These are phyloP conservation scores for Formica selysi DNA, from an alignment of 1,140 invertebrate genomes.

Conservation along the genomic window DNA sequence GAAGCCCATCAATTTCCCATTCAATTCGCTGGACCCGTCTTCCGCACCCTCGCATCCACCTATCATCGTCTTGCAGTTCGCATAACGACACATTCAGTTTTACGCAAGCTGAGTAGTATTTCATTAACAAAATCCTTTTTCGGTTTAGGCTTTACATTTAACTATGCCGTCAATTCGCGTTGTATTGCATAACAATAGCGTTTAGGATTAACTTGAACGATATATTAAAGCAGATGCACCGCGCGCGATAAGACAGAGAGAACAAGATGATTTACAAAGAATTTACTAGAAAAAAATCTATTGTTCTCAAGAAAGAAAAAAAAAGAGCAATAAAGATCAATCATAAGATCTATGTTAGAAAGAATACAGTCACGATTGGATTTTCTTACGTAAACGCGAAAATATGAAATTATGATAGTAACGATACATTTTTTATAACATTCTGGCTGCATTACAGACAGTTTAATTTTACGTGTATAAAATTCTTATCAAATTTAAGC, in stretches of 20 bases:
- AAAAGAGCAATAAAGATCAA: not conserved
- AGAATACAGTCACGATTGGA: not conserved
- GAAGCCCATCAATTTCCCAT: slow-evolving; percentile 81
- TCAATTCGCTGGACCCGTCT: slow-evolving; percentile 75
- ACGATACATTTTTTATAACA: not conserved
- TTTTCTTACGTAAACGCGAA: not conserved
- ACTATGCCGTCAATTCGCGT: slow-evolving; percentile 10
- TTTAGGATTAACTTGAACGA: not conserved
- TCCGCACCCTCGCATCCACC: slow-evolving; percentile 53
- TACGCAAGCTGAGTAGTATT: slow-evolving; percentile 27
- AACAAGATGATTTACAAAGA: not conserved
- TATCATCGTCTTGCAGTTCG: slow-evolving; percentile 31
- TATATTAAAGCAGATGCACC: not conserved
- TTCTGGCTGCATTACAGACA: not conserved
- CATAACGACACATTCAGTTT: slow-evolving; percentile 34
- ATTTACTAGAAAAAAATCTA: not conserved
- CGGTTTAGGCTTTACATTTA: slow-evolving; percentile 37
- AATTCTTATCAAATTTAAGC: not conserved
- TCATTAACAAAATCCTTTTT: slow-evolving; percentile 20
- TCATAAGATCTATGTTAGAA: not conserved
- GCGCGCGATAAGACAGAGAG: no score
- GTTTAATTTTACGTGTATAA: not conserved
- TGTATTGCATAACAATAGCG: not conserved
- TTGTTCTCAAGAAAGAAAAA: not conserved
- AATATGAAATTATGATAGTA: not conserved